phyloP scores from a whole-genome alignment of 2,888 invertebrate species.

The Noctua comes region DNA sequence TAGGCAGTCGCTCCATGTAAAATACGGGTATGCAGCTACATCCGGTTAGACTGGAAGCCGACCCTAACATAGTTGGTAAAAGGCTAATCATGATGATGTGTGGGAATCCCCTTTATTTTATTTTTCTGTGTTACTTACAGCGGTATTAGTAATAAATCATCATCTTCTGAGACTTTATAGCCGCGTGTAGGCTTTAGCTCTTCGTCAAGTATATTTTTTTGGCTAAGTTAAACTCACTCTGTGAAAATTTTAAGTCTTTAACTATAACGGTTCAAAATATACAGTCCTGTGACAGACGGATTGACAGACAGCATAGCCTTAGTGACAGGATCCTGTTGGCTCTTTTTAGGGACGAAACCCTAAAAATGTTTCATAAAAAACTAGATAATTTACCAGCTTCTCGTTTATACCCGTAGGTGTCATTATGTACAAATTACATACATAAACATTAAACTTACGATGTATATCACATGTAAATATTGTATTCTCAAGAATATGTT shows the following conservation, averaged over 20 bases:
- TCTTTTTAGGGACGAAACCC: background rate
- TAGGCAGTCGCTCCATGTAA: too few species aligned
- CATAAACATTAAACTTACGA: background rate
- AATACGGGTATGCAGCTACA: too few species aligned
- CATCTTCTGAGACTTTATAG: background rate
- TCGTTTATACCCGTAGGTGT: constrained; percentile 10
- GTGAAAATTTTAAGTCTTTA: background rate
- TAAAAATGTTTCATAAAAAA: background rate
- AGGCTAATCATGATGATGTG: too few species aligned
- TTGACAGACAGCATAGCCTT: background rate
- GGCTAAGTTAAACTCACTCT: background rate
- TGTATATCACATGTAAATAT: constrained; percentile 1
- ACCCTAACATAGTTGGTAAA: too few species aligned
- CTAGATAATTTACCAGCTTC: constrained; percentile 5
- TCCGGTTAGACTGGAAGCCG: too few species aligned
- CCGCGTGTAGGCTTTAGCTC: background rate
- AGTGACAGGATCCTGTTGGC: background rate
- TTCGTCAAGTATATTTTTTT: background rate
- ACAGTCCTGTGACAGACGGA: background rate
- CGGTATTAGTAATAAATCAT: too few species aligned
- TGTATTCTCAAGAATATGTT: background rate
- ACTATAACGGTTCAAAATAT: background rate
- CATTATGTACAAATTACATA: constrained; percentile 5
- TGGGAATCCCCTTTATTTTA: background rate
- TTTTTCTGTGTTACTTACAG: background rate